Evolutionary conservation across 2,888 invertebrate species (phyloP).

Genomic region (Anoplius nigerrimus): DNA sequence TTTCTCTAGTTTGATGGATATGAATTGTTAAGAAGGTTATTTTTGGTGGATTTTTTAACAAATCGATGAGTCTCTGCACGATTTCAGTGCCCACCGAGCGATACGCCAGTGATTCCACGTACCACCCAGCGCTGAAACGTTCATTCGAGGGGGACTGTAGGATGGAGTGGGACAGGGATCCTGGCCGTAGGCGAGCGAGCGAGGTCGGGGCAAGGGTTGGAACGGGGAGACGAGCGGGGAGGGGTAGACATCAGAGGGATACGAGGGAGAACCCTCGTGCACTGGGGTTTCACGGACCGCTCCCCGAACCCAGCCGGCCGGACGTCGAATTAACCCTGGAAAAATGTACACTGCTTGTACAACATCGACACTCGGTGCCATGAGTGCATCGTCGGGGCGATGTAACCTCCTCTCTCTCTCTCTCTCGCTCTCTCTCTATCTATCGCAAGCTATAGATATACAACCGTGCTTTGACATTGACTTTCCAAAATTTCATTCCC

Average conservation of each 20-base stretch:
- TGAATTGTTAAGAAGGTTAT: too few species aligned
- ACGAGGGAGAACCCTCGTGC: constrained; percentile 60
- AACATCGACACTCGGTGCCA: too few species aligned
- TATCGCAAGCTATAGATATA: too few species aligned
- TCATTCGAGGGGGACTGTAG: constrained; percentile 45
- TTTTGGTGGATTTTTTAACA: not conserved
- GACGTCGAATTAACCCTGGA: constrained; percentile 69
- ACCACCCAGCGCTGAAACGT: constrained; percentile 49
- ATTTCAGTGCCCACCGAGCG: not conserved
- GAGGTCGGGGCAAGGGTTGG: constrained; percentile 13
- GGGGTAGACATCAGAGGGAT: constrained; percentile 45
- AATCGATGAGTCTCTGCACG: not conserved
- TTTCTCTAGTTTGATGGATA: too few species aligned
- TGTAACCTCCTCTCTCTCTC: too few species aligned
- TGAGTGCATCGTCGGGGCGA: too few species aligned
- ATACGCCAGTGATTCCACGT: constrained; percentile 43
- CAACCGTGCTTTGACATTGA: too few species aligned
- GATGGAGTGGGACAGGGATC: constrained; percentile 23
- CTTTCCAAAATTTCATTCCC: too few species aligned
- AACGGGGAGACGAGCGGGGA: constrained; percentile 18
- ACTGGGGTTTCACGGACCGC: constrained; percentile 68
- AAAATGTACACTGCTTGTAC: constrained; percentile 50
- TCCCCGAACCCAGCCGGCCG: constrained; percentile 57
- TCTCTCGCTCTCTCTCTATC: too few species aligned
- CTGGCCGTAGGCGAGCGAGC: constrained; percentile 6